A percentile compares a stretch with the other conserved stretches of the same genome.
Conservation (phyloP, 2,797 vertebrate genomes). For the Otus scops region DNA sequence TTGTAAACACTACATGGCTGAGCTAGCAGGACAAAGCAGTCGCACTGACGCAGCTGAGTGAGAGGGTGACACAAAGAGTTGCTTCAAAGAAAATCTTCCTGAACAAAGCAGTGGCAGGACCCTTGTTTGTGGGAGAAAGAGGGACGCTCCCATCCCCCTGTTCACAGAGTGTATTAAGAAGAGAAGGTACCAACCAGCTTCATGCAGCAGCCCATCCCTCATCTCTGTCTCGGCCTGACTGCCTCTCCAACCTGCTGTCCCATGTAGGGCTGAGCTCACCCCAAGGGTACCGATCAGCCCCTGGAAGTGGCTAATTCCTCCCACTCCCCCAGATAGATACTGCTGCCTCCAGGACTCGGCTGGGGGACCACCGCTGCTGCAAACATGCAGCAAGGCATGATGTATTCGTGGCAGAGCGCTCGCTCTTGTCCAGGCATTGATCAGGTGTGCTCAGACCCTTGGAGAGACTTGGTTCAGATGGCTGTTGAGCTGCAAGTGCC, state of each 20-base stretch:
- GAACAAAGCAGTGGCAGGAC: slow-evolving; percentile 16
- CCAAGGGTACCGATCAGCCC: neutral
- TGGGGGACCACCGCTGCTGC: neutral
- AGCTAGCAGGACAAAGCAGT: slow-evolving; percentile 71
- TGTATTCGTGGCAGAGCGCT: neutral
- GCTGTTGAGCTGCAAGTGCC: neutral
- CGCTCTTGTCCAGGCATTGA: accelerated
- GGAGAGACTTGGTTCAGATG: accelerated
- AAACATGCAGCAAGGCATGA: neutral
- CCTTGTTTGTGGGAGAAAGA: neutral
- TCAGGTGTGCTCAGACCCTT: neutral
- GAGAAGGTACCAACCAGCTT: neutral
- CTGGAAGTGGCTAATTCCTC: neutral
- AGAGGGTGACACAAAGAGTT: slow-evolving; percentile 63
- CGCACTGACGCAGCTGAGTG: neutral
- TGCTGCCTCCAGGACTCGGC: accelerated
- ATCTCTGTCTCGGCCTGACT: neutral
- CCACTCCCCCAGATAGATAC: neutral
- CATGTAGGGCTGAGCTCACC: neutral
- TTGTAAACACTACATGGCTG: slow-evolving; percentile 74
- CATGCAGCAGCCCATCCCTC: neutral
- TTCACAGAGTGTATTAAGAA: neutral
- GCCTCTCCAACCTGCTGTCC: neutral
- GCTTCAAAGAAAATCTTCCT: slow-evolving; percentile 58
- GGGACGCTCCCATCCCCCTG: neutral